These are phyloP conservation scores for Hydrochoerus hydrochaeris DNA, from an alignment of 2,113 vertebrate genomes.

Conservation along the genomic window DNA sequence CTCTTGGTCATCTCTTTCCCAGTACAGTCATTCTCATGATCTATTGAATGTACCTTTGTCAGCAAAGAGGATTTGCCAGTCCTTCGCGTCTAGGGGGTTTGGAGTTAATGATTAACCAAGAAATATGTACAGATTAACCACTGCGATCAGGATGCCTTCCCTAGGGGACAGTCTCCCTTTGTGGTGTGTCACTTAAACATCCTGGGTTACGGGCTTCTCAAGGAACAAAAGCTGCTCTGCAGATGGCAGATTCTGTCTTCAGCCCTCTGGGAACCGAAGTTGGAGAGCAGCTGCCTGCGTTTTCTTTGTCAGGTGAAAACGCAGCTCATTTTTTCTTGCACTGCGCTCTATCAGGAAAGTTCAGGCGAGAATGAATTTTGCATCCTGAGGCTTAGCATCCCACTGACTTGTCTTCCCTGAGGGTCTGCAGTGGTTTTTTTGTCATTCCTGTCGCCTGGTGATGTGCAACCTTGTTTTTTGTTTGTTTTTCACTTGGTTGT, in stretches of 20 bases:
- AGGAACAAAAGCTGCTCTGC: conserved; percentile 56
- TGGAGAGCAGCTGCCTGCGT: not conserved
- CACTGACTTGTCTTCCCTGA: not conserved
- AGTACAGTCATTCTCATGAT: conserved; percentile 30
- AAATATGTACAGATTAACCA: not conserved
- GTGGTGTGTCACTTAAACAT: not conserved
- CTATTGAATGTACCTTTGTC: not conserved
- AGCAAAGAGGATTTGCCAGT: not conserved
- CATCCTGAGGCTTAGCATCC: not conserved
- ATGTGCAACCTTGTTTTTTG: conserved; percentile 46
- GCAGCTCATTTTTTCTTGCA: conserved; percentile 45
- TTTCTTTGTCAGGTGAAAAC: conserved; percentile 59
- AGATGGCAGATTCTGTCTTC: not conserved
- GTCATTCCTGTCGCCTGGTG: conserved; percentile 66
- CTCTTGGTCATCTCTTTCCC: not conserved
- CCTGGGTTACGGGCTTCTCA: not conserved
- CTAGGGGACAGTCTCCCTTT: not conserved
- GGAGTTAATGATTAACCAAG: not conserved
- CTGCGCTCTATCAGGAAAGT: conserved; percentile 73
- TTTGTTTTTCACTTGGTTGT: conserved; percentile 61
- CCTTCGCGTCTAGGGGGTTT: not conserved
- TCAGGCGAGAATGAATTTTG: conserved; percentile 34
- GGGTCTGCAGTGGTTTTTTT: conserved; percentile 67
- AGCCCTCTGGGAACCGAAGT: conserved; percentile 50
- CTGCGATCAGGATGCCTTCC: not conserved